Percentiles rank a stretch among this genome's conserved stretches.
Evolutionary conservation across 2,888 invertebrate species (phyloP).

Genomic region (Pristionchus fissidentatus): DNA sequence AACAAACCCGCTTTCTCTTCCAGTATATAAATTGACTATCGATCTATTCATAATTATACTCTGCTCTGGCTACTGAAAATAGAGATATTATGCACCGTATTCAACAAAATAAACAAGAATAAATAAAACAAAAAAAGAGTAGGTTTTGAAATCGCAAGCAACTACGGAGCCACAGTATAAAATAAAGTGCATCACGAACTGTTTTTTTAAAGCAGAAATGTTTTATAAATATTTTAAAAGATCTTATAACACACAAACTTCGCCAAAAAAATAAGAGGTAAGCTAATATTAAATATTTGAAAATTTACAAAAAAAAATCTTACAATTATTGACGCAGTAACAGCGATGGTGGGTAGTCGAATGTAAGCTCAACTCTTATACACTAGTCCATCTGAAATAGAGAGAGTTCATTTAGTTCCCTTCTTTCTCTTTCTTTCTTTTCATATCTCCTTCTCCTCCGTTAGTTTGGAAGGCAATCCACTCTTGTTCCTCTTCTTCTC

Average conservation of each 20-base stretch:
- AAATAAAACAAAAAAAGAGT: neutral
- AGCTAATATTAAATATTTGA: too few relatives aligned
- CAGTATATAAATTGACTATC: neutral
- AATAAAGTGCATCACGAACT: neutral
- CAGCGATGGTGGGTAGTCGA: neutral
- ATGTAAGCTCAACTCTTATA: neutral
- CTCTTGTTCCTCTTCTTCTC: neutral
- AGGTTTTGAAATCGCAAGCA: neutral
- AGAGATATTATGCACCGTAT: neutral
- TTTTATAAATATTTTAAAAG: too few relatives aligned
- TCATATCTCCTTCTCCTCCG: conserved; percentile 13
- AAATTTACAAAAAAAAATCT: neutral
- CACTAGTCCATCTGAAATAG: neutral
- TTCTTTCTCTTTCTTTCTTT: conserved; percentile 8
- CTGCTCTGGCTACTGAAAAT: neutral
- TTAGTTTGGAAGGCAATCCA: conserved; percentile 30
- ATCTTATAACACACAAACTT: too few relatives aligned
- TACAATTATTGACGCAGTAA: neutral
- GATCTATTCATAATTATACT: neutral
- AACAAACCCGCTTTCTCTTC: neutral
- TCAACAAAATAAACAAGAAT: neutral
- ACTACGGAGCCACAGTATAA: neutral
- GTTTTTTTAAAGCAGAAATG: too few relatives aligned
- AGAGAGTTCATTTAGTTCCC: neutral
- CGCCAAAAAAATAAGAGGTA: too few relatives aligned